These are phyloP conservation scores for Hanleya hanleyi DNA, from an alignment of 2,888 invertebrate genomes.

Conservation along the genomic window DNA sequence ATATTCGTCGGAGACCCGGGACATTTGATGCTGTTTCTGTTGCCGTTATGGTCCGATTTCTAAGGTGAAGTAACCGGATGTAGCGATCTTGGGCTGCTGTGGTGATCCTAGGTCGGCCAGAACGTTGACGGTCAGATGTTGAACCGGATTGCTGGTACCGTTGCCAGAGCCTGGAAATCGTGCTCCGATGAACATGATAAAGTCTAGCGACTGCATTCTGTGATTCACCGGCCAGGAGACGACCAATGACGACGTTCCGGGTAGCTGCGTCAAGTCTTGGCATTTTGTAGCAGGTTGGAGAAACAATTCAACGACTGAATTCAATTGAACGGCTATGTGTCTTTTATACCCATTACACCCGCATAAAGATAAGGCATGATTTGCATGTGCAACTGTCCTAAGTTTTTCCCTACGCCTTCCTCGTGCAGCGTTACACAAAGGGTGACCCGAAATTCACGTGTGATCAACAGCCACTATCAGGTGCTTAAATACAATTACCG, in stretches of 20 bases:
- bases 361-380: too few species aligned
- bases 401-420: too few species aligned
- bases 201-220: background rate
- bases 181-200: background rate
- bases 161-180: slow-evolving; percentile 7
- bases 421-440: too few species aligned
- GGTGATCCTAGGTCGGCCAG: slow-evolving; percentile 7
- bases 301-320: too few species aligned
- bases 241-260: background rate
- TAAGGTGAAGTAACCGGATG: background rate
- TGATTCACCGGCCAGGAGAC: background rate
- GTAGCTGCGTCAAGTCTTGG: background rate
- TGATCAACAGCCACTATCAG: too few species aligned
- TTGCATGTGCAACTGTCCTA: too few species aligned
- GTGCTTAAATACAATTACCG: too few species aligned
- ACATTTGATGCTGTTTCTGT: background rate
- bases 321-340: too few species aligned
- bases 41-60: background rate
- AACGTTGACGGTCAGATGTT: slow-evolving; percentile 4
- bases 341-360: too few species aligned
- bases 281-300: background rate
- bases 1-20: background rate
- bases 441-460: too few species aligned
- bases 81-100: slow-evolving; percentile 13
- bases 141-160: background rate